A percentile compares a stretch with the other conserved stretches of the same genome.
phyloP scores from a whole-genome alignment of 2,888 invertebrate species.

The Chrysolina haemoptera region DNA sequence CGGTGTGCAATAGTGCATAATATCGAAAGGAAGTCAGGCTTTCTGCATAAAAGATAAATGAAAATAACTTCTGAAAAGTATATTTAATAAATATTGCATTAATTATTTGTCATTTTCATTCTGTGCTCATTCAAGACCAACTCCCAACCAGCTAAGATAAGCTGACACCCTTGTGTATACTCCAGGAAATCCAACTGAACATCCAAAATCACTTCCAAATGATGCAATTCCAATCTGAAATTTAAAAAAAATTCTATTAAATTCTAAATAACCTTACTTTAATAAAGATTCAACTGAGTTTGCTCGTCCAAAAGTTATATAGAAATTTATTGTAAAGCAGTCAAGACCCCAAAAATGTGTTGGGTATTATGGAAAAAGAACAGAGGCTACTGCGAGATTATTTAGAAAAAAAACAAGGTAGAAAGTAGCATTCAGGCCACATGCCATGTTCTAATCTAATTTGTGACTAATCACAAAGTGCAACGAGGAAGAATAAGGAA shows the following conservation, averaged over 20 bases:
- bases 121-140: background rate
- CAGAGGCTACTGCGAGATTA: too few relatives aligned
- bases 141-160: constrained; percentile 51
- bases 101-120: background rate
- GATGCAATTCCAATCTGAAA: constrained; percentile 63
- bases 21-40: background rate
- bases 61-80: background rate
- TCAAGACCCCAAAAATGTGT: too few relatives aligned
- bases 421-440: too few relatives aligned
- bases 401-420: too few relatives aligned
- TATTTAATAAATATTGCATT: background rate
- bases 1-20: background rate
- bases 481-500: too few relatives aligned
- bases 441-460: too few relatives aligned
- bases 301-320: too few relatives aligned
- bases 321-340: too few relatives aligned
- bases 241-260: constrained; percentile 1
- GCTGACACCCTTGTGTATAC: constrained; percentile 66
- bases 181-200: constrained; percentile 66
- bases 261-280: background rate
- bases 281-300: too few relatives aligned
- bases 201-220: constrained; percentile 65
- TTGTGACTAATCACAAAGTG: too few relatives aligned
- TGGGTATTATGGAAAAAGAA: too few relatives aligned
- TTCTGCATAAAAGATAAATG: background rate